A percentile compares a stretch with the other conserved stretches of the same genome.
Evolutionary conservation across 2,113 vertebrate species (phyloP).

Genomic region (Nansenia antarctica): DNA sequence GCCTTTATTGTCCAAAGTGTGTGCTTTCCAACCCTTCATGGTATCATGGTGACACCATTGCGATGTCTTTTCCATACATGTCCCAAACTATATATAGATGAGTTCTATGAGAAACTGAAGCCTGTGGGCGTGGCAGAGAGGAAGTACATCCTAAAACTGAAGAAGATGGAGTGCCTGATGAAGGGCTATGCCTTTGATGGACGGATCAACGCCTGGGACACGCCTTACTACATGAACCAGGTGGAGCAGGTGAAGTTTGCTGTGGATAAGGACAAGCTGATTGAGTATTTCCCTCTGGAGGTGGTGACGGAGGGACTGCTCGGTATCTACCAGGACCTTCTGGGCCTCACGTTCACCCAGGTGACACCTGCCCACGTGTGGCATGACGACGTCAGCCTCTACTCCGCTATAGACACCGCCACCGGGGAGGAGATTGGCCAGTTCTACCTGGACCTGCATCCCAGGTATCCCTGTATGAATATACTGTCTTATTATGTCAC

Average conservation of each 20-base stretch:
- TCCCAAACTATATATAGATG: too few relatives aligned
- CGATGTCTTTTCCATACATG: too few relatives aligned
- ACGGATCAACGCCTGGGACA: conserved; percentile 91
- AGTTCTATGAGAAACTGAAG: conserved; percentile 84
- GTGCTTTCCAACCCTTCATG: not conserved
- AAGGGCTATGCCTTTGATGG: conserved; percentile 79
- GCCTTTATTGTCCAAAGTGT: not conserved
- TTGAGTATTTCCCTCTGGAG: conserved; percentile 91
- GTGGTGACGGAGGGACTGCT: conserved; percentile 89
- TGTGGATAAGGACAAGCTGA: conserved; percentile 90
- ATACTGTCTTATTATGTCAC: too few relatives aligned
- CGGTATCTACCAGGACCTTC: conserved; percentile 87
- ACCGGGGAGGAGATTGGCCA: conserved; percentile 85
- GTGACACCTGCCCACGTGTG: conserved; percentile 81
- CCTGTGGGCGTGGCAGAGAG: conserved; percentile 84
- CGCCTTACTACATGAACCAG: conserved; percentile 89
- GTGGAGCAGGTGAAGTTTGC: conserved; percentile 90
- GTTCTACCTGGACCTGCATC: conserved; percentile 94
- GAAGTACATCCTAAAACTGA: conserved; percentile 84
- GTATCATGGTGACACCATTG: not conserved
- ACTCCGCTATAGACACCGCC: conserved; percentile 79
- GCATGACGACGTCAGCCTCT: conserved; percentile 85
- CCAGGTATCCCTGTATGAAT: conserved; percentile 87
- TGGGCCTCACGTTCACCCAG: conserved; percentile 86
- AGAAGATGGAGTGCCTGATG: conserved; percentile 86